A percentile compares a stretch with the other conserved stretches of the same genome.
phyloP scores from a whole-genome alignment of 2,797 vertebrate species.

The Galaxias olidus region DNA sequence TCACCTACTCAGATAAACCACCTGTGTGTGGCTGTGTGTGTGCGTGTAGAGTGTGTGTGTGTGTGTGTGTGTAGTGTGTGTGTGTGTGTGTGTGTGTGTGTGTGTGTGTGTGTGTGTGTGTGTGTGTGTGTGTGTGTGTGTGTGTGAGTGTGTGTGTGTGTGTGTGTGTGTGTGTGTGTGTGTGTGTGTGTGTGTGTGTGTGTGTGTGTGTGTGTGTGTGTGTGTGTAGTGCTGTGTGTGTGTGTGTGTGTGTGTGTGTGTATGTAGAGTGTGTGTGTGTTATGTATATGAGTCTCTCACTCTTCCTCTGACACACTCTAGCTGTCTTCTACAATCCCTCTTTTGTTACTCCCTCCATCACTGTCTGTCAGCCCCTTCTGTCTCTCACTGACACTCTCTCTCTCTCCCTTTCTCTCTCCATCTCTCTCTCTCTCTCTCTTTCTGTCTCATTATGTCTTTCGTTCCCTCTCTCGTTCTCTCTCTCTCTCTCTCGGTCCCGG shows the following conservation, averaged over 20 bases:
- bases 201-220: not conserved
- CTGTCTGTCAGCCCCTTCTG: constrained; percentile 29
- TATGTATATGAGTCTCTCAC: constrained; percentile 50
- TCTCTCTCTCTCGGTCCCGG: constrained; percentile 2
- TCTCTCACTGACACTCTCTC: not conserved
- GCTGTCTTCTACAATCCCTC: not conserved
- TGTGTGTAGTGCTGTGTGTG: not conserved
- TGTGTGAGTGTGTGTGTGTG: not conserved
- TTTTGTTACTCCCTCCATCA: constrained; percentile 59
- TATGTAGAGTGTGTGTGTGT: constrained; percentile 9
- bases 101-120: not conserved
- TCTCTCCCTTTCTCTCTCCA: not conserved
- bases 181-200: not conserved
- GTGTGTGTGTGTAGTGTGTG: not conserved
- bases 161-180: not conserved
- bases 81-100: not conserved
- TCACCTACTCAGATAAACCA: too few relatives aligned
- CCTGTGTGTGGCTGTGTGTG: not conserved
- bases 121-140: not conserved
- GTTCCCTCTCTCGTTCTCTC: constrained; percentile 27
- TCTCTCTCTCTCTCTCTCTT: not conserved
- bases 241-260: not conserved
- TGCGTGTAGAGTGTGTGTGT: not conserved
- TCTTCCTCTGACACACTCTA: constrained; percentile 15
- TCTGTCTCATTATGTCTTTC: constrained; percentile 7